Conservation (phyloP, 1,140 invertebrate species). For the Diplogasteroides magnus region DNA sequence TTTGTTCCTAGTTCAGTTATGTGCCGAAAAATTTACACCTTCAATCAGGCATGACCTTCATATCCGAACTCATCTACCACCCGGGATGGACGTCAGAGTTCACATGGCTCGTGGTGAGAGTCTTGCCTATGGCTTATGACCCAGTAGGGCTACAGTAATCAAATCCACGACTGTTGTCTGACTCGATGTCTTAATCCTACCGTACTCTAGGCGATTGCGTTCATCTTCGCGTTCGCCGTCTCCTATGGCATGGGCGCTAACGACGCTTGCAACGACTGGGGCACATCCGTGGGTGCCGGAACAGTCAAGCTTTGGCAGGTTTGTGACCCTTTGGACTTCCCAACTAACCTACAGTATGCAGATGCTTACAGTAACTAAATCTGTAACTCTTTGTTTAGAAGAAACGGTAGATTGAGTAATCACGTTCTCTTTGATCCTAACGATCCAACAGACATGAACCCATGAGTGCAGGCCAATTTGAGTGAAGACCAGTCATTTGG, state of each 20-base stretch:
- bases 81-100: conserved; percentile 22
- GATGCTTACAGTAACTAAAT: no score
- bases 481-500: no score
- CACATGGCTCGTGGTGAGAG: conserved; percentile 26
- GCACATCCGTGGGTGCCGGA: conserved; percentile 24
- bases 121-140: no score
- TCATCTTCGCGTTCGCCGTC: conserved; percentile 28
- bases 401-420: no score
- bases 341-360: no score
- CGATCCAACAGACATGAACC: not conserved
- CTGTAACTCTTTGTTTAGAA: no score
- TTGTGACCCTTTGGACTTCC: no score
- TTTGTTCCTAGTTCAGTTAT: no score
- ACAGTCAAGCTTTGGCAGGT: conserved; percentile 28
- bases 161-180: not conserved
- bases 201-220: conserved; percentile 14
- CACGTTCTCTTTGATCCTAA: no score
- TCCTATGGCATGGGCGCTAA: conserved; percentile 33
- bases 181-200: no score
- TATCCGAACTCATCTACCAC: not conserved
- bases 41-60: not conserved
- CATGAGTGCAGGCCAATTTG: not conserved
- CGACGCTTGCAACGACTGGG: conserved; percentile 30
- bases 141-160: not conserved
- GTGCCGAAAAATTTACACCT: no score